These are phyloP conservation scores for Clusia tigrina DNA, from an alignment of 2,888 invertebrate genomes.

Conservation along the genomic window DNA sequence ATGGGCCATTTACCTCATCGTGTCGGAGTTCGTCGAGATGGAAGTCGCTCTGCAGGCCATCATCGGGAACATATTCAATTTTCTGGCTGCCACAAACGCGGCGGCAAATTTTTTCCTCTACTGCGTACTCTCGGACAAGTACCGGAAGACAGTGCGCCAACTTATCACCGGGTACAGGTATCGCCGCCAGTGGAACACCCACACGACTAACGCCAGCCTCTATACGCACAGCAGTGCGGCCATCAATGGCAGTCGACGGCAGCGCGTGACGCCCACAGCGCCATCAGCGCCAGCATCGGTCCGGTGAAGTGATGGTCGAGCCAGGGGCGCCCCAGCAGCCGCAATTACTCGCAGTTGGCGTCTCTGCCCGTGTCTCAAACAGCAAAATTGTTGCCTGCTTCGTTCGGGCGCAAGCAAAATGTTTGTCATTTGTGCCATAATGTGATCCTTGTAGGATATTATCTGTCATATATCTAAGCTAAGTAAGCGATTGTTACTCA, in stretches of 20 bases:
- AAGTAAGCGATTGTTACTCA: too few species aligned
- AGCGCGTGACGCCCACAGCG: too few species aligned
- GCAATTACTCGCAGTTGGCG: too few species aligned
- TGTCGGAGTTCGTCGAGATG: constrained; percentile 45
- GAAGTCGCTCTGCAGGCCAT: constrained; percentile 57
- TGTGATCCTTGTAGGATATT: constrained; percentile 45
- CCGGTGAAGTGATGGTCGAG: too few species aligned
- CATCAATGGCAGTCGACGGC: constrained; percentile 48
- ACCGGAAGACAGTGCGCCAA: constrained; percentile 69
- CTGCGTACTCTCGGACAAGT: constrained; percentile 78
- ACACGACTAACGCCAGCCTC: constrained; percentile 46
- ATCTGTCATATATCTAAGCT: too few species aligned
- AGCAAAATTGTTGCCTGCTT: too few species aligned
- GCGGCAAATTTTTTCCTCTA: constrained; percentile 81
- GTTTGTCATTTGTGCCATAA: constrained; percentile 50
- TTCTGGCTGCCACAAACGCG: constrained; percentile 75
- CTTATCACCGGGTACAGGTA: constrained; percentile 59
- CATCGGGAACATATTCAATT: constrained; percentile 77
- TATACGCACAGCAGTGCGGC: constrained; percentile 38
- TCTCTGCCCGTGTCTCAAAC: neutral
- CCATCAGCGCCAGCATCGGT: constrained; percentile 16
- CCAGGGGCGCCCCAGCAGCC: too few species aligned
- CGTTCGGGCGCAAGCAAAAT: too few species aligned
- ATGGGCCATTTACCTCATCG: constrained; percentile 69
- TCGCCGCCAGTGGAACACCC: constrained; percentile 39